These are phyloP conservation scores for Pteromalus puparum DNA, from an alignment of 1,140 invertebrate genomes.

Conservation along the genomic window DNA sequence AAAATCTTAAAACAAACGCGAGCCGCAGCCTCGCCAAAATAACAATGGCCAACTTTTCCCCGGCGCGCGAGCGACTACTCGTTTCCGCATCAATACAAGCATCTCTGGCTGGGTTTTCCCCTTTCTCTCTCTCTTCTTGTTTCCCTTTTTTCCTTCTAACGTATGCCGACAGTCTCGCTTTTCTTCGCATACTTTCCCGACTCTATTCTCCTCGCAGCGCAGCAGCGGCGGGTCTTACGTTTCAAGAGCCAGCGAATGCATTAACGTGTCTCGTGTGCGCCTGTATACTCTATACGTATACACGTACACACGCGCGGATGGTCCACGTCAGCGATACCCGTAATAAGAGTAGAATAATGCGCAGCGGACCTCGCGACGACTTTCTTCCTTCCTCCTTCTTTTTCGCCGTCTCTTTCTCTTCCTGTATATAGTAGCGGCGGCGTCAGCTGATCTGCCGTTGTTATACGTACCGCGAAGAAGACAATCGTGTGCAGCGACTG, in stretches of 20 bases:
- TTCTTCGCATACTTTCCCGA: background rate
- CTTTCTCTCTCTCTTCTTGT: background rate
- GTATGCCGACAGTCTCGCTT: background rate
- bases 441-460: background rate
- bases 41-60: background rate
- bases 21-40: background rate
- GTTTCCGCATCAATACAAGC: constrained; percentile 3
- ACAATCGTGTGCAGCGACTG: background rate
- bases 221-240: background rate
- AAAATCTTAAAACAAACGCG: background rate
- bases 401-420: background rate
- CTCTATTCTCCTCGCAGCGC: background rate
- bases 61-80: background rate
- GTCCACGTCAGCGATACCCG: background rate
- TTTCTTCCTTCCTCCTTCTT: constrained; percentile 1
- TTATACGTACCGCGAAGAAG: background rate
- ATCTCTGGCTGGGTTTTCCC: background rate
- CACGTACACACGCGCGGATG: background rate
- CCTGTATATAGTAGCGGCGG: too few relatives aligned
- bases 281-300: too few relatives aligned
- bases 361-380: background rate
- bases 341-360: constrained; percentile 15
- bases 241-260: background rate
- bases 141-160: background rate
- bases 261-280: background rate